phyloP scores from a whole-genome alignment of 2,888 invertebrate genomes.

The Corbicula japonica region DNA sequence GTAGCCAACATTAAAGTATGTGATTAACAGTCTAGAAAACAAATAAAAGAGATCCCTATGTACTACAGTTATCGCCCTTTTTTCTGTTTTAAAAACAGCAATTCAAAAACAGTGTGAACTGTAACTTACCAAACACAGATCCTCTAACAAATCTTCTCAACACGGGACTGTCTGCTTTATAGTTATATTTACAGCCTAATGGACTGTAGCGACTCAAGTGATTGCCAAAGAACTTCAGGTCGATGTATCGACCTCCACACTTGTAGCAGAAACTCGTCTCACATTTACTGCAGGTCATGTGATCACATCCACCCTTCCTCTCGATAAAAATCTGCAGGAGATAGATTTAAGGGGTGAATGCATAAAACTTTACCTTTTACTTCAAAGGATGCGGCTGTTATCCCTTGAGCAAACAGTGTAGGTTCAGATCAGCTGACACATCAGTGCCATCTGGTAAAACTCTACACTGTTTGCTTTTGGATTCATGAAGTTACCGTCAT shows the following conservation, averaged over 20 bases:
- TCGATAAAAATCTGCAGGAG: constrained; percentile 86
- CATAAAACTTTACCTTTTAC: not conserved
- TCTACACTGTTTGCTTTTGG: too few species aligned
- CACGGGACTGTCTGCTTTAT: constrained; percentile 83
- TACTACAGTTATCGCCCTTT: too few species aligned
- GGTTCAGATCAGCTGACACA: too few species aligned
- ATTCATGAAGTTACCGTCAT: too few species aligned
- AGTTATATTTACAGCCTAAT: constrained; percentile 86
- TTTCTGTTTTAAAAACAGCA: too few species aligned
- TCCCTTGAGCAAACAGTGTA: too few species aligned
- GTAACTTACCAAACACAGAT: constrained; percentile 84
- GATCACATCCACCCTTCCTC: constrained; percentile 87
- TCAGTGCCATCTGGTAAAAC: too few species aligned
- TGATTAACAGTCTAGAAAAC: too few species aligned
- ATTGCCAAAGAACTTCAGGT: constrained; percentile 86
- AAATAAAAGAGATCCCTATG: too few species aligned
- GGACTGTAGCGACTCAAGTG: constrained; percentile 86
- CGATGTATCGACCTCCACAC: constrained; percentile 85
- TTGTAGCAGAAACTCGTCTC: constrained; percentile 87
- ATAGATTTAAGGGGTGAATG: not conserved
- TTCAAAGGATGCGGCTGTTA: too few species aligned
- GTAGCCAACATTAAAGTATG: too few species aligned
- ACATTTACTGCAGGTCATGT: constrained; percentile 86
- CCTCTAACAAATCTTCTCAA: constrained; percentile 85
- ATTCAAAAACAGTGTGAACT: too few species aligned